Conservation (phyloP, 2,888 invertebrate genomes). For the Morpho helenor region DNA sequence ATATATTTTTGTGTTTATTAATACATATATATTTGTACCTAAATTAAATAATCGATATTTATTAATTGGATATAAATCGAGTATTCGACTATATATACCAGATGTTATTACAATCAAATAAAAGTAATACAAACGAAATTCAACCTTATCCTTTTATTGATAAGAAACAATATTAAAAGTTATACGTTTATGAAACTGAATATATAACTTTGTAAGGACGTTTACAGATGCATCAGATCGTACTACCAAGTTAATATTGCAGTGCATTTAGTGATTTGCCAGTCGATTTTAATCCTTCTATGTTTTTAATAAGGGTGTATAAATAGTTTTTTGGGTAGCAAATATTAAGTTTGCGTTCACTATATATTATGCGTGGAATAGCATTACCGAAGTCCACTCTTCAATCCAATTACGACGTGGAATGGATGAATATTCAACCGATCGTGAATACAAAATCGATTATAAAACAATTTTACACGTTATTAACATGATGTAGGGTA, state of each 20-base stretch:
- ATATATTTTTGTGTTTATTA: no score
- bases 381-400: constrained; percentile 45
- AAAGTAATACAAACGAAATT: neutral
- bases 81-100: neutral
- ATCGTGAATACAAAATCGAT: constrained; percentile 57
- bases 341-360: constrained; percentile 24
- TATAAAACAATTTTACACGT: constrained; percentile 45
- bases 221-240: constrained; percentile 22
- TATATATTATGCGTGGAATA: constrained; percentile 37
- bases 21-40: neutral
- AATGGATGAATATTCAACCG: constrained; percentile 64
- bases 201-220: constrained; percentile 22
- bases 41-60: neutral
- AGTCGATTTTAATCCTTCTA: constrained; percentile 12
- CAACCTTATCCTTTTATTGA: neutral
- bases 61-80: neutral
- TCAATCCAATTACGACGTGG: constrained; percentile 59
- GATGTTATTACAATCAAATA: neutral
- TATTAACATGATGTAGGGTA: constrained; percentile 19
- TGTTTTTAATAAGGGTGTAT: neutral
- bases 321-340: neutral
- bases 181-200: constrained; percentile 7
- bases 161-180: neutral
- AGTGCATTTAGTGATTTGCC: neutral
- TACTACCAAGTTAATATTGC: constrained; percentile 5